These are phyloP conservation scores for Anisognathus igniventris DNA, from an alignment of 2,797 vertebrate species.

Conservation along the genomic window DNA sequence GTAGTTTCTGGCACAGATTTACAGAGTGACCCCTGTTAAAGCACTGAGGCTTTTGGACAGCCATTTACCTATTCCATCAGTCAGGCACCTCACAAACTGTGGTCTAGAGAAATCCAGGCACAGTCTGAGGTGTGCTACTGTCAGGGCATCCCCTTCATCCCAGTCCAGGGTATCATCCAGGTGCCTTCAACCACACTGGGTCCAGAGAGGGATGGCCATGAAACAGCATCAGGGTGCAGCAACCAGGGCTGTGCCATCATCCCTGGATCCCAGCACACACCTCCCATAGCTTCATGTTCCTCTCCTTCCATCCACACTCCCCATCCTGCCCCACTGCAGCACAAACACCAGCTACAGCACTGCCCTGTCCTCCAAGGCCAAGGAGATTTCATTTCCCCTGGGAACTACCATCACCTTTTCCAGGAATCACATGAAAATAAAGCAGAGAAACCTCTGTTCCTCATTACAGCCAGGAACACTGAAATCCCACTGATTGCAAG, in stretches of 20 bases:
- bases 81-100: not conserved
- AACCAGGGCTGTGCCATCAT: not conserved
- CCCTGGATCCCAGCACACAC: not conserved
- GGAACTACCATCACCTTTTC: not conserved
- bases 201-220: not conserved
- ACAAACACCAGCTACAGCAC: not conserved
- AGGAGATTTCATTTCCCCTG: not conserved
- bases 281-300: rapidly evolving
- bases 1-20: not conserved
- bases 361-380: not conserved
- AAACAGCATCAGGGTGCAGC: not conserved
- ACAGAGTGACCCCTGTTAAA: not conserved
- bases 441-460: slow-evolving; percentile 17
- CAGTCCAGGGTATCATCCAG: not conserved
- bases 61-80: not conserved
- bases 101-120: not conserved
- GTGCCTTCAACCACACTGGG: rapidly evolving
- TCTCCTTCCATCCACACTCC: not conserved
- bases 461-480: slow-evolving; percentile 29
- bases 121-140: not conserved
- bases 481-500: slow-evolving; percentile 39
- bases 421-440: slow-evolving; percentile 10
- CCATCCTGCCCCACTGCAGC: not conserved
- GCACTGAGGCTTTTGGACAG: not conserved
- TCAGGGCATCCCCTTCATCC: not conserved